Evolutionary conservation across 2,113 vertebrate genomes (phyloP).

Genomic region (Anguilla rostrata): DNA sequence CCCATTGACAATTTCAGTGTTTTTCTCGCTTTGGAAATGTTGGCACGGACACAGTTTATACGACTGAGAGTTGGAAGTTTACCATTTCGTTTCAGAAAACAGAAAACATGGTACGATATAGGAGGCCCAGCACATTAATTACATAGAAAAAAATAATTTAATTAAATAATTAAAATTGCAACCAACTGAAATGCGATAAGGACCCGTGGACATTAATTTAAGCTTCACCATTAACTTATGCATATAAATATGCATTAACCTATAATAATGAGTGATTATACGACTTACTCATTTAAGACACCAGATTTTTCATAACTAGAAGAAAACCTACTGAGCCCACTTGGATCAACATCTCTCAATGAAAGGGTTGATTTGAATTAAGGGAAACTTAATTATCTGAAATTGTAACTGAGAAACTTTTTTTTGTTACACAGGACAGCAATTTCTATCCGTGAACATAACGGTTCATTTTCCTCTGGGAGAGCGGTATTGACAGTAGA

Average conservation of each 20-base stretch:
- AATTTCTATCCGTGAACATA: constrained; percentile 11
- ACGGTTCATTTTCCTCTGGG: background rate
- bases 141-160: constrained; percentile 48
- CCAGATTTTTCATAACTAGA: background rate
- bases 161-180: background rate
- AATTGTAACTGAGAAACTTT: constrained; percentile 8
- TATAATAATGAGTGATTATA: constrained; percentile 51
- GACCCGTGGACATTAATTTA: no score
- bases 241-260: background rate
- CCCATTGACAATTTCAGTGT: background rate
- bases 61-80: constrained; percentile 58
- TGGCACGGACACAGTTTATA: constrained; percentile 71
- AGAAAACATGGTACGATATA: constrained; percentile 44
- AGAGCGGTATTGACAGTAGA: background rate
- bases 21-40: constrained; percentile 52
- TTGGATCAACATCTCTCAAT: background rate
- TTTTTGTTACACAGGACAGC: background rate
- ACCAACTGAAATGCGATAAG: background rate
- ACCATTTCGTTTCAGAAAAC: constrained; percentile 65
- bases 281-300: background rate
- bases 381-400: constrained; percentile 31
- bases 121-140: constrained; percentile 51
- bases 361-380: background rate
- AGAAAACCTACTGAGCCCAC: background rate
- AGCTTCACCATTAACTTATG: no score